Evolutionary conservation across 2,888 invertebrate genomes (phyloP).

Genomic region (Erpobdella octoculata): DNA sequence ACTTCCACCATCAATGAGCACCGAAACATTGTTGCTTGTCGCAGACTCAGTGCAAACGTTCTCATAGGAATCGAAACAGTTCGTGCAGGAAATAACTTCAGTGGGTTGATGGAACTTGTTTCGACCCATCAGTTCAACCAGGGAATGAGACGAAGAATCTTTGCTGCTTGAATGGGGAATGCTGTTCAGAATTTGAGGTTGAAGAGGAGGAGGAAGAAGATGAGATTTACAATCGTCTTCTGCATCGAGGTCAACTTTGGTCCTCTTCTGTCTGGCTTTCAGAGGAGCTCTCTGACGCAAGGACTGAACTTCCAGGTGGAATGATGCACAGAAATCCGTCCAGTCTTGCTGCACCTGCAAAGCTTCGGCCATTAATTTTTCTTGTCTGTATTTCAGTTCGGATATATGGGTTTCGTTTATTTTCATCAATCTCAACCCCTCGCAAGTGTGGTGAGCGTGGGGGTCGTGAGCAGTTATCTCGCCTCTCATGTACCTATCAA

Average conservation of each 20-base stretch:
- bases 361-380: conserved; percentile 61
- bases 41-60: neutral
- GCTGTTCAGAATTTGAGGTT: conserved; percentile 5
- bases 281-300: conserved; percentile 4
- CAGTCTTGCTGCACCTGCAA: conserved; percentile 63
- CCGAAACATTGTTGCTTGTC: neutral
- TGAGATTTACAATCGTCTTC: neutral
- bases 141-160: neutral
- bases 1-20: neutral
- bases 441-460: conserved; percentile 59
- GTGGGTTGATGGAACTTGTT: conserved; percentile 1
- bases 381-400: conserved; percentile 62
- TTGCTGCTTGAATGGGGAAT: neutral
- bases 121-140: neutral
- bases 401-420: conserved; percentile 68
- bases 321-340: conserved; percentile 63
- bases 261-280: conserved; percentile 7
- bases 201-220: conserved; percentile 10
- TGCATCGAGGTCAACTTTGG: conserved; percentile 25
- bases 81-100: conserved; percentile 21
- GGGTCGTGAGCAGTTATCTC: conserved; percentile 75
- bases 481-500: conserved; percentile 83
- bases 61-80: neutral
- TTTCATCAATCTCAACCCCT: conserved; percentile 71
- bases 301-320: neutral